These are phyloP conservation scores for Tenthredo scrophulariae DNA, from an alignment of 2,888 invertebrate genomes.

Conservation along the genomic window DNA sequence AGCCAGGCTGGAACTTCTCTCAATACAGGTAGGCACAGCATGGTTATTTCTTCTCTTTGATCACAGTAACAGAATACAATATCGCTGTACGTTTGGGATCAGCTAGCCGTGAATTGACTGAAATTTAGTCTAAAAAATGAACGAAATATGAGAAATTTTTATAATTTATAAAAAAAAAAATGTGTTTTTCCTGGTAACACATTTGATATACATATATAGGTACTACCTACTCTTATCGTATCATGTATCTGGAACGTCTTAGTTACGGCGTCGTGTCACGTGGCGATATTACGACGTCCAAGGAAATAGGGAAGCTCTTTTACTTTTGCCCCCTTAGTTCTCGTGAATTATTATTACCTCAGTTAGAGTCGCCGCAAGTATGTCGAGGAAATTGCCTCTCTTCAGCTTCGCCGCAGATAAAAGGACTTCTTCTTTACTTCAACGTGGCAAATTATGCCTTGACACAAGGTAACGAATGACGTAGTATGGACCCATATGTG, in stretches of 20 bases:
- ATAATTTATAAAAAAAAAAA: neutral
- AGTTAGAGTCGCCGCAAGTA: conserved; percentile 44
- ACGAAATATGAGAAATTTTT: neutral
- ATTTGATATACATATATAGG: neutral
- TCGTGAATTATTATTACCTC: conserved; percentile 40
- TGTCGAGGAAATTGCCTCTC: conserved; percentile 42
- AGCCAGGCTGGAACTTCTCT: neutral
- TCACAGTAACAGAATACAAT: neutral
- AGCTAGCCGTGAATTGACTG: neutral
- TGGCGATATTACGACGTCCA: conserved; percentile 18
- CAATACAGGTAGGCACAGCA: neutral
- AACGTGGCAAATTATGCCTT: conserved; percentile 28
- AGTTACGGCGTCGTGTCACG: conserved; percentile 39
- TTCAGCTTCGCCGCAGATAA: conserved; percentile 28
- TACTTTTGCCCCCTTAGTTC: conserved; percentile 19
- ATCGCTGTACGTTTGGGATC: neutral
- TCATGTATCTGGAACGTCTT: neutral
- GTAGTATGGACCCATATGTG: neutral
- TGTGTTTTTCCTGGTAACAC: neutral
- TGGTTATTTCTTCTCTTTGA: neutral
- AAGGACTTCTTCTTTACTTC: neutral
- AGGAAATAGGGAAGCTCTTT: conserved; percentile 27
- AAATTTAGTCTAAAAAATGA: neutral
- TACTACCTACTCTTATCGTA: neutral
- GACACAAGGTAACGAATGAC: neutral